Evolutionary conservation across 2,113 vertebrate genomes (phyloP).

Genomic region (Pogonocichla stellata): DNA sequence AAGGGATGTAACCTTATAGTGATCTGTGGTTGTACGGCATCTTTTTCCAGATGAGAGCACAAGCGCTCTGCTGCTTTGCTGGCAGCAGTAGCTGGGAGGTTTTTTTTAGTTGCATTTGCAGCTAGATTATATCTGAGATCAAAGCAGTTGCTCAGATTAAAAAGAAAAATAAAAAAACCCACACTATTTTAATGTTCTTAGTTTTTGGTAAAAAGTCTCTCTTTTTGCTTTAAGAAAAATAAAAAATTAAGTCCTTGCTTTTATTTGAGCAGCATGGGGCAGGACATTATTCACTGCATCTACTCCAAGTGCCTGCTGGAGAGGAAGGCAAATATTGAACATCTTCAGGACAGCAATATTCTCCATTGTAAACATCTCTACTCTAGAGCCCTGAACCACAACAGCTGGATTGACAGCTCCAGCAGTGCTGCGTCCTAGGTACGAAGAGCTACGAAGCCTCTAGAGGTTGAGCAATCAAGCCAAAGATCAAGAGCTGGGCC

Average conservation of each 20-base stretch:
- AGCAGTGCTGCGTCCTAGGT: neutral
- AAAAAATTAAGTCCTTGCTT: neutral
- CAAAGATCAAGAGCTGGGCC: neutral
- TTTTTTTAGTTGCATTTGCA: neutral
- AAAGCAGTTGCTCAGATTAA: neutral
- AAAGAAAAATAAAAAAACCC: neutral
- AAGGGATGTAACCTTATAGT: neutral
- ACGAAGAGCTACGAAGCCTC: neutral
- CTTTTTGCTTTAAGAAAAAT: neutral
- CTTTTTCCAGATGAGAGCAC: neutral
- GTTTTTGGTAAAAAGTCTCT: neutral
- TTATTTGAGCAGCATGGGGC: accelerated
- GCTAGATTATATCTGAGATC: neutral
- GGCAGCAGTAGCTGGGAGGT: neutral
- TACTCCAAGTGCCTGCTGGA: neutral
- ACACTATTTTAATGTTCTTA: neutral
- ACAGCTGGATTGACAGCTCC: neutral
- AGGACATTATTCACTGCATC: neutral
- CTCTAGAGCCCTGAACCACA: neutral
- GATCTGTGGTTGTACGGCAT: neutral
- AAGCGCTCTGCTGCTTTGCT: neutral
- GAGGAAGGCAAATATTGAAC: neutral
- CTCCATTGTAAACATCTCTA: neutral
- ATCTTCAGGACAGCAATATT: neutral
- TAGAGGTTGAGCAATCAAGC: neutral